phyloP scores from a whole-genome alignment of 2,888 invertebrate species.

The Brachylomia viminalis region DNA sequence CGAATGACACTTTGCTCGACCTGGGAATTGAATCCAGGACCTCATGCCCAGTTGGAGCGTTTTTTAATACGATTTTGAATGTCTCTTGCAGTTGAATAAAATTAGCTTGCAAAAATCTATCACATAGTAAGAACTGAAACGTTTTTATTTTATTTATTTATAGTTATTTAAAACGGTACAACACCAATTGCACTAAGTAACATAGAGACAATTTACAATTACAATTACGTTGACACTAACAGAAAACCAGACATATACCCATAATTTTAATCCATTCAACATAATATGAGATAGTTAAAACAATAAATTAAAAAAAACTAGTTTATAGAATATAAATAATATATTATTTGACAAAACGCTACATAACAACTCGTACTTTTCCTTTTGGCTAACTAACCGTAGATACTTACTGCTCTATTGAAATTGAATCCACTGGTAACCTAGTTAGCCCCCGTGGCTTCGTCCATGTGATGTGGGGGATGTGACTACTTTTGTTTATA shows the following conservation, averaged over 20 bases:
- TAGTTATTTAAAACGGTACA: too few species aligned
- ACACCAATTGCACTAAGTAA: too few species aligned
- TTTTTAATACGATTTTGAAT: neutral
- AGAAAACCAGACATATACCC: too few species aligned
- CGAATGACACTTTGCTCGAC: neutral
- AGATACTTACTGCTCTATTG: constrained; percentile 2
- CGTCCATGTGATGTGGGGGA: constrained; percentile 5
- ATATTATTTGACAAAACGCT: neutral
- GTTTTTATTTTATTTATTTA: too few species aligned
- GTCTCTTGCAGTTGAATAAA: neutral
- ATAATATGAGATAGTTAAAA: neutral
- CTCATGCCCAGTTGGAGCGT: neutral
- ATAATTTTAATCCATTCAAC: too few species aligned
- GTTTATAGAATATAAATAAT: neutral
- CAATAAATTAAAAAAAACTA: neutral
- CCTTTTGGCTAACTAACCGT: neutral
- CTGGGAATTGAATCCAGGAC: neutral
- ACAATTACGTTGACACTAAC: too few species aligned
- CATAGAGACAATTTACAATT: too few species aligned
- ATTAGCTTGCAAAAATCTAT: neutral
- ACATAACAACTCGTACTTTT: neutral
- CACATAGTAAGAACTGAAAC: neutral
- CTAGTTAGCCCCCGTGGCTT: constrained; percentile 26
- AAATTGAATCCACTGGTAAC: constrained; percentile 31
- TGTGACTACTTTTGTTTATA: neutral